Conservation (phyloP, 1,140 invertebrate genomes). For the Proctacanthus coquilletti region DNA sequence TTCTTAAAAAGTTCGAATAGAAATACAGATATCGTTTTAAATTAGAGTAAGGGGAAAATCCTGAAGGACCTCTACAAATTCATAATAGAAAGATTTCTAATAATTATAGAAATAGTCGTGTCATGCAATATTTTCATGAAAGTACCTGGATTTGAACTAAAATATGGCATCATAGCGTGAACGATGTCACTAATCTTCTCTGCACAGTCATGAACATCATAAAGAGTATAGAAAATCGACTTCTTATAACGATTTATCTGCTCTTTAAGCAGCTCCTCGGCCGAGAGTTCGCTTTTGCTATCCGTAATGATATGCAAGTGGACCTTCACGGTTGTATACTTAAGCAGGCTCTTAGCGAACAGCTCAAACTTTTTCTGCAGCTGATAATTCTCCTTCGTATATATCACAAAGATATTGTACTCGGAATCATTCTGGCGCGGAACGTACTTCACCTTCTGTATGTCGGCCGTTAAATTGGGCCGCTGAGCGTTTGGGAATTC, state of each 20-base stretch:
- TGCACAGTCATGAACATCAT: slow-evolving; percentile 47
- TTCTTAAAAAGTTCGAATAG: too few species aligned
- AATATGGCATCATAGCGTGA: slow-evolving; percentile 51
- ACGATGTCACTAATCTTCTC: slow-evolving; percentile 46
- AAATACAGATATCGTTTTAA: too few species aligned
- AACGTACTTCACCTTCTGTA: slow-evolving; percentile 18
- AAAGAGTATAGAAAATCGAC: slow-evolving; percentile 33
- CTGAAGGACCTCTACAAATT: too few species aligned
- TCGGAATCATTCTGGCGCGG: slow-evolving; percentile 14
- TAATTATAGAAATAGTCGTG: slow-evolving; percentile 4
- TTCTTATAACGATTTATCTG: slow-evolving; percentile 30
- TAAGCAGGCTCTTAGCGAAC: slow-evolving; percentile 41
- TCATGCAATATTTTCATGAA: too few species aligned
- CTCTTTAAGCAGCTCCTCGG: slow-evolving; percentile 36
- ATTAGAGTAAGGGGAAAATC: too few species aligned
- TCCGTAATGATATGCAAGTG: slow-evolving; percentile 55
- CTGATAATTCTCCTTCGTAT: slow-evolving; percentile 33
- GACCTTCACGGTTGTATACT: slow-evolving; percentile 33
- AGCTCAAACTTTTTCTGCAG: slow-evolving; percentile 42
- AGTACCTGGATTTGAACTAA: slow-evolving; percentile 57
- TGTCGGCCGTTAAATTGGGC: slow-evolving; percentile 12
- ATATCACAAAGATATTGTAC: slow-evolving; percentile 27
- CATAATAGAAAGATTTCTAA: slow-evolving; percentile 5
- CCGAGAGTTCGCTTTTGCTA: slow-evolving; percentile 41
- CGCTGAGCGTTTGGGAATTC: slow-evolving; percentile 6